These are phyloP conservation scores for Halichoerus grypus DNA, from an alignment of 2,113 vertebrate genomes.

Conservation along the genomic window DNA sequence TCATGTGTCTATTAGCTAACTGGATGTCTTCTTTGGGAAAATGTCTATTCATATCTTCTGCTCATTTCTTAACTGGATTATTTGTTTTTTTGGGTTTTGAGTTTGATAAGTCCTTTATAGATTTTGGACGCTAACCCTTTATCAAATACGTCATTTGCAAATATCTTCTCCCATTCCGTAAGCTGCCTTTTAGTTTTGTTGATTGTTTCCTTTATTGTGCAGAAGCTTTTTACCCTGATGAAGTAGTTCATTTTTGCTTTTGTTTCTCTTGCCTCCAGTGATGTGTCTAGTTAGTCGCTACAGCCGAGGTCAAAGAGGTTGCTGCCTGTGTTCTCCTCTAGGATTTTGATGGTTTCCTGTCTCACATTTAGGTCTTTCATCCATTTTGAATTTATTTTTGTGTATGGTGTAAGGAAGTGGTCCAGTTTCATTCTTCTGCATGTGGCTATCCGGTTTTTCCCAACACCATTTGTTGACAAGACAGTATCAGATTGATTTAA, in stretches of 20 bases:
- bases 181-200: neutral
- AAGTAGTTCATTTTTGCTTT: neutral
- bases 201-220: neutral
- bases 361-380: neutral
- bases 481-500: neutral
- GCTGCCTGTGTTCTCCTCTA: neutral
- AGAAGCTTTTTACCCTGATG: neutral
- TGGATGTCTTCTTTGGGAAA: neutral
- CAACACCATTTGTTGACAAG: neutral
- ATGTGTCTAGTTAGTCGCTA: neutral
- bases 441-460: neutral
- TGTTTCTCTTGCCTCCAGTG: neutral
- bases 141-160: neutral
- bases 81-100: neutral
- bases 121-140: neutral
- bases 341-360: neutral
- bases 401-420: neutral
- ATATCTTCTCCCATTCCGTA: neutral
- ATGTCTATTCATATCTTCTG: neutral
- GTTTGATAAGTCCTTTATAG: neutral
- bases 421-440: neutral
- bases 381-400: neutral
- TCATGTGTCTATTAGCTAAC: neutral
- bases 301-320: neutral
- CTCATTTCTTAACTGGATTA: neutral